phyloP scores from a whole-genome alignment of 2,113 vertebrate genomes.

The Phrynocephalus versicolor region DNA sequence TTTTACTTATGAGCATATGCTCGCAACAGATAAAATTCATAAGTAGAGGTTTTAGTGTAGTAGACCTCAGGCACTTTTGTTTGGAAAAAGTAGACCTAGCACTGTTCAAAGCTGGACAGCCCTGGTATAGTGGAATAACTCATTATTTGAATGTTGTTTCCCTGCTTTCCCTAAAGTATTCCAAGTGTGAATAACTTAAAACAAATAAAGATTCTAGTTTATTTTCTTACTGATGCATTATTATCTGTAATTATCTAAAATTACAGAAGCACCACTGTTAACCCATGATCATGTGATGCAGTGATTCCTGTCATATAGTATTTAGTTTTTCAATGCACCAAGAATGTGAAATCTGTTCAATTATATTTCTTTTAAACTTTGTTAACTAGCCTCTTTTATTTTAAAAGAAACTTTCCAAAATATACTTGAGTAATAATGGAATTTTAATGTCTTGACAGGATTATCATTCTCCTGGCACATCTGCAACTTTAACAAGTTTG shows the following conservation, averaged over 20 bases:
- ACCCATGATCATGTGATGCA: accelerated
- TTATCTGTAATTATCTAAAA: too few species aligned
- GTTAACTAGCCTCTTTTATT: conserved; percentile 18
- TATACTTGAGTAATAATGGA: neutral
- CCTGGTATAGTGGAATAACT: neutral
- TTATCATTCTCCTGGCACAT: conserved; percentile 27
- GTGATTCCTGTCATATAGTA: neutral
- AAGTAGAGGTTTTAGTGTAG: too few species aligned
- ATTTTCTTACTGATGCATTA: neutral
- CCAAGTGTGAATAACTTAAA: neutral
- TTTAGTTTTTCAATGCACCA: neutral
- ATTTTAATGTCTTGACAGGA: conserved; percentile 6
- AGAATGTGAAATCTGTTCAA: conserved; percentile 8
- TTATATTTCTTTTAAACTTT: neutral
- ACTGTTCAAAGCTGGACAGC: too few species aligned
- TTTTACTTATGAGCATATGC: too few species aligned
- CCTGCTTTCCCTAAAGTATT: neutral
- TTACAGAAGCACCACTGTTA: neutral
- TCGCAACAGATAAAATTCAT: too few species aligned
- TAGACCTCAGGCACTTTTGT: too few species aligned
- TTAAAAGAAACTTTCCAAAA: conserved; percentile 9
- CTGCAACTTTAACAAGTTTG: conserved; percentile 7
- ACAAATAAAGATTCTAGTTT: neutral
- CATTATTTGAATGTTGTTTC: neutral
- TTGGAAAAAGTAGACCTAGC: too few species aligned